Evolutionary conservation across 1,140 invertebrate species (phyloP), one percentile per base, ranked within the genome.

Genomic region (Hesperophylax magnus): DNA sequence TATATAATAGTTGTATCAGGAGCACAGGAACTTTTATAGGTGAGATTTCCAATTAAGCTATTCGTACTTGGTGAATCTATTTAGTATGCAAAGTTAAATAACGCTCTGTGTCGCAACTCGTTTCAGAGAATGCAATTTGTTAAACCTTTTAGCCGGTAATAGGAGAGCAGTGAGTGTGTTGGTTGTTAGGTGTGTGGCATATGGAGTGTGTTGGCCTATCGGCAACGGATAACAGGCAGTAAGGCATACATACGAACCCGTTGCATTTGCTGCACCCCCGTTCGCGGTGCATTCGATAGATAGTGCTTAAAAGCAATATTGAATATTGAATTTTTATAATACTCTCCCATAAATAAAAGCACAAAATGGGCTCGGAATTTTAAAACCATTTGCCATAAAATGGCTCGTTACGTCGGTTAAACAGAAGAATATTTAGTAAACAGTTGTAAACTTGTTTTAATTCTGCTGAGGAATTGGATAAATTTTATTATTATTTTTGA

Each of bases 101-200:
- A 31, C 34, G 9, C 31, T 11, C 31, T 11, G 65, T 34, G 65
- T 69, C 65, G 31, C 65, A 39, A 69, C 31, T 53, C 61, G 75
- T 78, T 54, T 34, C 34, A 20, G 61, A 72, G 74, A 82, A 65
- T 82, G 81, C 77, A 82, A 82, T 82, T 79, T 72, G 78, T 82
- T 82, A 80, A 82, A 82, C 78, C 81, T 82, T 82, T 82, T 80
- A 80, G 74, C 67, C 78, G 53, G 81, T 77, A 82, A 80, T 77
- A 77, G 74, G 24, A 71, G 78, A 47, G 34, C 74, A 61, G 54
- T 31, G 39, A 71, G 75, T 39, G 20, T 47, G 39, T 47, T 47
- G 1, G 9, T 9, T 47, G 39, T 47, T 47, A 1, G 39, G 11
- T 47, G 39, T 14, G 11, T 6, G 39, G 39, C 2, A 3, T 47